Evolutionary conservation across 2,797 vertebrate genomes (phyloP).

Genomic region (Oryzias dopingdopingensis): DNA sequence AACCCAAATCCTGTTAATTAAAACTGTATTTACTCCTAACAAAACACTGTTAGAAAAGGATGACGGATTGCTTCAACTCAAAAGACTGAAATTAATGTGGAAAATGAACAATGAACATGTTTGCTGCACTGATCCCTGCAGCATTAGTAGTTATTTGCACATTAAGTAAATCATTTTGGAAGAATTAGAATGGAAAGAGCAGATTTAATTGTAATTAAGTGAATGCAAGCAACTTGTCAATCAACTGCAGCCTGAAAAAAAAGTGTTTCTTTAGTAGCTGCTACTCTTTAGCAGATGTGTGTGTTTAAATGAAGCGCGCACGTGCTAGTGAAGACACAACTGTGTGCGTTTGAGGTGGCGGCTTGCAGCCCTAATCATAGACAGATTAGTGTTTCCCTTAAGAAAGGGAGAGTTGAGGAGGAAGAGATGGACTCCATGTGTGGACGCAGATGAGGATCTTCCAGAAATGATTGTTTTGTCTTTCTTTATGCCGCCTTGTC

Average conservation of each 20-base stretch:
- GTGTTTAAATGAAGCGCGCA: constrained; percentile 30
- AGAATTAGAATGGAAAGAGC: no score
- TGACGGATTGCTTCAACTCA: constrained; percentile 12
- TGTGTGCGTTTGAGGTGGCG: constrained; percentile 34
- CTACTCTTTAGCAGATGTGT: constrained; percentile 52
- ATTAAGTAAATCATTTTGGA: no score
- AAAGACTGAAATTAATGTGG: constrained; percentile 15
- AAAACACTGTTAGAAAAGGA: constrained; percentile 28
- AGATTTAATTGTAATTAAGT: constrained; percentile 3
- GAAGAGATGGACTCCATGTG: constrained; percentile 72
- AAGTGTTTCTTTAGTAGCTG: constrained; percentile 52
- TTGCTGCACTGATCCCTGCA: constrained; percentile 17
- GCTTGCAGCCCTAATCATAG: constrained; percentile 59
- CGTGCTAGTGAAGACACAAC: constrained; percentile 22
- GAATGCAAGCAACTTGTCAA: constrained; percentile 14
- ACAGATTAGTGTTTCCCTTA: constrained; percentile 75
- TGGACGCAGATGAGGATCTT: constrained; percentile 38
- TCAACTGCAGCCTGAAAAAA: constrained; percentile 32
- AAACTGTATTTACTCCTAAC: constrained; percentile 65
- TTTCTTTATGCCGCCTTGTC: constrained; percentile 29
- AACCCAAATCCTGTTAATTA: constrained; percentile 45
- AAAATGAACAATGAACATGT: constrained; percentile 24
- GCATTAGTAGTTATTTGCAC: not conserved
- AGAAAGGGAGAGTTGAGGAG: constrained; percentile 66
- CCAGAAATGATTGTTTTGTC: constrained; percentile 30